Evolutionary conservation across 1,140 invertebrate species (phyloP), one percentile per base, ranked within the genome.

Genomic region (Sminthurides bifidus): DNA sequence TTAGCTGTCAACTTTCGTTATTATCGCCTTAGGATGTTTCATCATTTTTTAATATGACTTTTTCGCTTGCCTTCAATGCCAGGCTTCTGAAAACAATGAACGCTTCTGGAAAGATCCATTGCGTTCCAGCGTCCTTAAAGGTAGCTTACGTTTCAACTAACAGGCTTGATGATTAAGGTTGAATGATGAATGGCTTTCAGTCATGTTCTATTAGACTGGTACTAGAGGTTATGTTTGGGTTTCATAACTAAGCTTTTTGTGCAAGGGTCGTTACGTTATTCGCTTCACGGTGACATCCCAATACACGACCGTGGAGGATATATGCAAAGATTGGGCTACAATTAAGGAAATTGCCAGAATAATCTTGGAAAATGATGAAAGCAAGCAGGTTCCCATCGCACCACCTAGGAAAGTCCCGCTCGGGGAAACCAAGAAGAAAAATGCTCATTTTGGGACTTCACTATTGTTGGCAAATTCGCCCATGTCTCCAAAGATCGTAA

Each of bases 401-500:
- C 61, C 55, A 44, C 54, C 60, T 12, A 65, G 58, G 44, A 56
- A 56, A 50, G 55, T 64, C 26, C 61, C 61, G 48, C 51, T 68
- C 27, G 52, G 69, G 83, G 87, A 91, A 68, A 88, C 85, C 4
- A 81, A 83, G 55, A 81, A 85, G 37, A 66, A 83, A 54, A 71
- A 73, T 50, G 66, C 85, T 56, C 81, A 87, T 44, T 96, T 94
- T 67, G 92, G 92, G 10, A 92, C 92, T 15, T 95, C 91, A 69
- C 75, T 92, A 2, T 74, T 98, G 17, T 72, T 98, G 24, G 83
- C 93, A 3, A 95, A 96, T 70, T 89, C 87, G 23, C 92, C 92
- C 1, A 91, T 94, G 82, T 94, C 91, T 24, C 92, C 93, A 0
- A 96, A 96, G 74, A 87, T 98, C 19, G 88, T 96, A 6, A 95